Percentiles rank a stretch among this genome's conserved stretches.
Conservation (phyloP, 2,113 vertebrate species). For the Atrichornis clamosus region DNA sequence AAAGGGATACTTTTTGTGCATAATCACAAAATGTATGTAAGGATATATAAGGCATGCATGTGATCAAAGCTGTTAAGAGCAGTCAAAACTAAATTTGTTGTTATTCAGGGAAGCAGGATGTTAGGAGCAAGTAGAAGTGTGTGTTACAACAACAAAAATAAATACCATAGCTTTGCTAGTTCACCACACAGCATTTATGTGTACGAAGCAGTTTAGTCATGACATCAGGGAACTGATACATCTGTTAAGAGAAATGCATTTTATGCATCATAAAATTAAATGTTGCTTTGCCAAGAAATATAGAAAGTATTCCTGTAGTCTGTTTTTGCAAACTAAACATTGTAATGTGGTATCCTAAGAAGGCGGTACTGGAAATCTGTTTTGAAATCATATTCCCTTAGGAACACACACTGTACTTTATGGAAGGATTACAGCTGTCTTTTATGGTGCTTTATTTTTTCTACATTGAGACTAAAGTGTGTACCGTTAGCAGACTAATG, state of each 20-base stretch:
- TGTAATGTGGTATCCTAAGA: constrained; percentile 30
- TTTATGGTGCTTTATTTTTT: neutral
- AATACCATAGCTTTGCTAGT: neutral
- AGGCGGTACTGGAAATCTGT: constrained; percentile 15
- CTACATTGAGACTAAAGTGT: neutral
- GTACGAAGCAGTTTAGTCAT: constrained; percentile 61
- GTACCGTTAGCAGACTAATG: neutral
- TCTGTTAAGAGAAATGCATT: constrained; percentile 73
- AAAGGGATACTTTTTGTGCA: neutral
- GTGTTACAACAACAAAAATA: constrained; percentile 37
- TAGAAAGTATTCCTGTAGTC: constrained; percentile 51
- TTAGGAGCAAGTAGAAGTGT: constrained; percentile 36
- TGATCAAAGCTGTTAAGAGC: neutral
- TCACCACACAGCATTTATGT: constrained; percentile 55
- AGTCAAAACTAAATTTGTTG: neutral
- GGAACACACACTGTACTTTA: neutral
- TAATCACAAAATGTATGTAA: neutral
- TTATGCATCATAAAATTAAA: constrained; percentile 73
- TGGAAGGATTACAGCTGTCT: constrained; percentile 30
- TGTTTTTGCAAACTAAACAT: constrained; percentile 67
- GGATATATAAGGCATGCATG: too few species aligned
- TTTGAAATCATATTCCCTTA: constrained; percentile 28
- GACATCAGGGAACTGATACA: constrained; percentile 55
- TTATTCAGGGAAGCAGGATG: neutral
- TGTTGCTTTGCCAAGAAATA: constrained; percentile 68